Conservation (phyloP, 2,113 vertebrate species). For the Ictidomys tridecemlineatus region DNA sequence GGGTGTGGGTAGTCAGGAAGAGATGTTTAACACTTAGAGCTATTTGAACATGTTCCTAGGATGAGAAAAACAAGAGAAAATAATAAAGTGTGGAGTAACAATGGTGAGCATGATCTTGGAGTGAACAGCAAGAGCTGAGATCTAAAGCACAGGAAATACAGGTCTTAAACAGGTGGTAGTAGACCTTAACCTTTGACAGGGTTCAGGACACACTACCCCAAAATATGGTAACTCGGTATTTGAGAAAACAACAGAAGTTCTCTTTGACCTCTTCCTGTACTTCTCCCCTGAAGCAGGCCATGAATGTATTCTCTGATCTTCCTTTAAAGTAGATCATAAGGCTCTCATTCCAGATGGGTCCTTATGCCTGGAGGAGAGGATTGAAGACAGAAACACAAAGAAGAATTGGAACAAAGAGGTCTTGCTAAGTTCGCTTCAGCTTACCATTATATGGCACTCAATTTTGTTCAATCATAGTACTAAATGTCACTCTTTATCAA, state of each 20-base stretch:
- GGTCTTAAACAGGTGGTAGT: neutral
- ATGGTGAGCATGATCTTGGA: neutral
- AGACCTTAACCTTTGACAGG: neutral
- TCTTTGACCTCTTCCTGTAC: neutral
- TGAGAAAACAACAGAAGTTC: neutral
- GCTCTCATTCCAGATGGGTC: neutral
- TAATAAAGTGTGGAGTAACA: neutral
- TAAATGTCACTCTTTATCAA: neutral
- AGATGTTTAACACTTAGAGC: neutral
- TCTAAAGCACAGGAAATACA: neutral
- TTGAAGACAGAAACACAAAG: neutral
- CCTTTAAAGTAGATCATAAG: neutral
- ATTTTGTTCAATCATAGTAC: neutral
- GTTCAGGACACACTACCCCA: neutral
- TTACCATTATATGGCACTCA: neutral
- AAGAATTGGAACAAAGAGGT: neutral
- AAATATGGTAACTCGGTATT: neutral
- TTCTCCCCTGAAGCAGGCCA: neutral
- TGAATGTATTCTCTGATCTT: neutral
- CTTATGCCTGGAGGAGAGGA: neutral
- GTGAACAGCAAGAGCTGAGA: neutral
- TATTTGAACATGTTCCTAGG: neutral
- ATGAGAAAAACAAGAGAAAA: neutral
- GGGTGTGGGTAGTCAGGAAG: accelerated
- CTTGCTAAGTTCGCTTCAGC: neutral